Evolutionary conservation across 2,888 invertebrate genomes (phyloP), one percentile per base, ranked within the genome.

Genomic region (Luffia ferchaultella): DNA sequence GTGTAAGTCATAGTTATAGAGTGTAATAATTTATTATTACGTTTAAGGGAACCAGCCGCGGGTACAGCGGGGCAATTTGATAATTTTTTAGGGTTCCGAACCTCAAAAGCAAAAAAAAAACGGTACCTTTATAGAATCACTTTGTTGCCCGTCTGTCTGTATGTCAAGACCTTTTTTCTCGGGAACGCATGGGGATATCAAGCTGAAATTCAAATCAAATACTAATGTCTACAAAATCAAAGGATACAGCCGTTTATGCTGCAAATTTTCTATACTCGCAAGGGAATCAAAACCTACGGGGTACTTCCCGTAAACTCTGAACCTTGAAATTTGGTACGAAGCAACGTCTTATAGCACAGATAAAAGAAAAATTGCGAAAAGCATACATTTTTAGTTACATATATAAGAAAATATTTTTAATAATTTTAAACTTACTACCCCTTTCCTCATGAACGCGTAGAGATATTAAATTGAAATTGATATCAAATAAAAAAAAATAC

Each of bases 41-140:
- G n/a, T n/a, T n/a, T n/a, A n/a, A n/a, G n/a, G n/a, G n/a, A n/a
- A n/a, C n/a, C n/a, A n/a, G n/a, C n/a, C n/a, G n/a, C n/a, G n/a
- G n/a, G n/a, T n/a, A n/a, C n/a, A n/a, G n/a, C n/a, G n/a, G n/a
- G n/a, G n/a, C n/a, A n/a, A n/a, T n/a, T n/a, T n/a, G n/a, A n/a
- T n/a, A n/a, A n/a, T 30, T 20, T 46, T 46, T 46, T 46, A 20
- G 20, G 19, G 46, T 46, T 46, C 46, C 46, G 46, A 20, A 46
- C 20, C 46, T 46, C 20, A 46, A 46, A 46, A 46, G 46, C 9
- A 46, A n/a, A n/a, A n/a, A n/a, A n/a, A 46, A 46, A 46, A 46
- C 17, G 15, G 20, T 20, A 30, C 30, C 30, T 19, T 46, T 46
- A 20, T 20, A n/a, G n/a, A n/a, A 9, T n/a, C 16, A 46, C 17